Percentiles rank a stretch among this genome's conserved stretches.
These are phyloP conservation scores for Osmerus eperlanus DNA, from an alignment of 2,113 vertebrate species.

Conservation along the genomic window DNA sequence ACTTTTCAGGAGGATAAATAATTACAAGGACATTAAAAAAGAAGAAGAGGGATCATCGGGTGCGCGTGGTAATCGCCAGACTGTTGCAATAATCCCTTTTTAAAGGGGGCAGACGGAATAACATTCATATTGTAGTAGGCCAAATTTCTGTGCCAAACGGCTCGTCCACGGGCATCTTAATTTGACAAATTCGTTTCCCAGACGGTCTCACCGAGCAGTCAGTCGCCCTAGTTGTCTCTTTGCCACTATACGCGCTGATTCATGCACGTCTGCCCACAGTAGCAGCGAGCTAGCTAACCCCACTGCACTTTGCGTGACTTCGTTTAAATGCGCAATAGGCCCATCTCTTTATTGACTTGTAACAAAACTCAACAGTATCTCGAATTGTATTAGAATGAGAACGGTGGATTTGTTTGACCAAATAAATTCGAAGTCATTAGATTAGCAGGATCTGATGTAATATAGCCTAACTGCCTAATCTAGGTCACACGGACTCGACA, in stretches of 20 bases:
- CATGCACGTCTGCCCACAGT: conserved; percentile 15
- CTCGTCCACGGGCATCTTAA: conserved; percentile 26
- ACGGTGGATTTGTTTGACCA: no score
- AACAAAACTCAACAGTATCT: no score
- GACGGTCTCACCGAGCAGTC: conserved; percentile 31
- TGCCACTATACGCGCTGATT: conserved; percentile 10
- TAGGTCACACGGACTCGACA: no score
- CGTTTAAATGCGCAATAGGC: no score
- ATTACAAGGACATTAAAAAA: conserved; percentile 51
- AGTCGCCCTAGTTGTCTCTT: conserved; percentile 3
- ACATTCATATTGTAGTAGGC: background rate
- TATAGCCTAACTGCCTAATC: no score
- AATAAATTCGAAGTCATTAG: no score
- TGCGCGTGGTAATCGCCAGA: conserved; percentile 4
- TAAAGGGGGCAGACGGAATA: background rate
- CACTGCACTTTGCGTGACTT: background rate
- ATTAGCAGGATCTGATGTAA: no score
- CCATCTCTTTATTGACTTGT: no score
- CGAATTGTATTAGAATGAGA: no score
- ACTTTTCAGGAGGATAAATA: background rate
- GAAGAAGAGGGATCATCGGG: conserved; percentile 34
- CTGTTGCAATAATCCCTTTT: no score
- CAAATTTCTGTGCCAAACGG: background rate
- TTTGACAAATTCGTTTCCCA: conserved; percentile 46
- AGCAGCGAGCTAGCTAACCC: background rate